Base-by-base conservation (phyloP, 2,797 vertebrate species). In the Acrocephalus scirpaceus region DNA sequence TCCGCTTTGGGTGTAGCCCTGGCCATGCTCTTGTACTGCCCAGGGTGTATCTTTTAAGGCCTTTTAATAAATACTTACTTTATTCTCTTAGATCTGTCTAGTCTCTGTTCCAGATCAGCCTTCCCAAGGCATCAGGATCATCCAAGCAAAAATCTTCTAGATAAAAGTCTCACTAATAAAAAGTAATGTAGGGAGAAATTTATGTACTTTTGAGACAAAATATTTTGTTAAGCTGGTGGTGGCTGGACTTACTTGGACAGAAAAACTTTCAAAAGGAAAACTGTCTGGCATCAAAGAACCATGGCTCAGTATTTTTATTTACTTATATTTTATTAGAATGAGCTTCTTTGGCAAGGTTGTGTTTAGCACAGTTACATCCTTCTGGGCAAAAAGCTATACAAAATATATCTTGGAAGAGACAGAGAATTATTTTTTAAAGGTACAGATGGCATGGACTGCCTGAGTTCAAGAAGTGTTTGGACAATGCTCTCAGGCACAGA, bases 361-460 rank as follows among this genome's bases (percentile, higher is more conserved):
- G 44, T 48, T 75, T 72, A 44, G 30, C 40, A 45, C 11, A 70
- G 44, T 45, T 78, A 26, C 8, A 32, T 44, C 30, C 38, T 88
- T 81, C 44, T 48, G 57, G 45, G 34, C 6, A 88, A 80, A 80
- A 1, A 58, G 20, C 17, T 86, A 3, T 16, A 60, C 23, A 47
- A 73, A 79, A 83, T 25, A 45, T 16, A 50, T 23, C 11, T 69
- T 73, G 62, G 47, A 89, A 78, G 18, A 85, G 8, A 60, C 16
- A 38, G 7, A 29, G 11, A 56, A 30, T 17, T 30, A 32, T 54
- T 66, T 77, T 74, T 77, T 47, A 30, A 56, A 56, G 10, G 6
- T 2, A 16, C 0, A 48, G 30, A 57, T 47, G 38, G 13, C 10
- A 4, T 14, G 22, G 16, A 6, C 10, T 48, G 3, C 5, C 27